phyloP scores from a whole-genome alignment of 2,113 vertebrate genomes.

The Vombatus ursinus region DNA sequence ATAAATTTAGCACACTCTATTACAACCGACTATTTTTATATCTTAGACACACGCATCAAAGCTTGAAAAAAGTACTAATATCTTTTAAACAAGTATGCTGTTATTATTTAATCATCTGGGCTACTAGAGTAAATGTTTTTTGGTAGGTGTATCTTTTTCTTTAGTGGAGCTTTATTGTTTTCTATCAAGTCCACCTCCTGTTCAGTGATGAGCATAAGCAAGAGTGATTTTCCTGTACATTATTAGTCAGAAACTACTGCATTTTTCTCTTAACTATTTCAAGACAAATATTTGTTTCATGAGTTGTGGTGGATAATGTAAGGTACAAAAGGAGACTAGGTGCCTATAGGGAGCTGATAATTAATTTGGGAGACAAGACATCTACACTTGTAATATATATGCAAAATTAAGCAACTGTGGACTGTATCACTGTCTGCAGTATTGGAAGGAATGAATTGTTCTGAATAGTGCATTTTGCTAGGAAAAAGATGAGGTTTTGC shows the following conservation, averaged over 20 bases:
- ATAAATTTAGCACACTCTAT: too few relatives aligned
- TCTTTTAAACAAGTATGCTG: too few relatives aligned
- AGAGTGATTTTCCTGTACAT: not conserved
- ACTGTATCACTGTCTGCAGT: too few relatives aligned
- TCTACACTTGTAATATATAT: not conserved
- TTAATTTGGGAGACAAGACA: conserved; percentile 5
- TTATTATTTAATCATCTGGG: too few relatives aligned
- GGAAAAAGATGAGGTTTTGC: too few relatives aligned
- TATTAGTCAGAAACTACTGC: not conserved
- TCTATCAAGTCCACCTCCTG: not conserved
- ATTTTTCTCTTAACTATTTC: not conserved
- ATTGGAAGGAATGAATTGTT: too few relatives aligned
- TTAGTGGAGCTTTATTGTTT: not conserved
- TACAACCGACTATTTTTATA: too few relatives aligned
- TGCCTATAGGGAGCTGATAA: not conserved
- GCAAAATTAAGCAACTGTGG: not conserved
- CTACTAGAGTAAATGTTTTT: too few relatives aligned
- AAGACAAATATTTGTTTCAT: not conserved
- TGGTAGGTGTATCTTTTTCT: too few relatives aligned
- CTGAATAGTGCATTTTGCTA: not conserved
- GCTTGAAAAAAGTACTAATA: too few relatives aligned
- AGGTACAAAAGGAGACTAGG: not conserved
- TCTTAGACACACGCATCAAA: too few relatives aligned
- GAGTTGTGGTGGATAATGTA: not conserved
- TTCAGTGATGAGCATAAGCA: not conserved